Conservation (phyloP, 2,797 vertebrate genomes). For the Crocodylus rhombifer region DNA sequence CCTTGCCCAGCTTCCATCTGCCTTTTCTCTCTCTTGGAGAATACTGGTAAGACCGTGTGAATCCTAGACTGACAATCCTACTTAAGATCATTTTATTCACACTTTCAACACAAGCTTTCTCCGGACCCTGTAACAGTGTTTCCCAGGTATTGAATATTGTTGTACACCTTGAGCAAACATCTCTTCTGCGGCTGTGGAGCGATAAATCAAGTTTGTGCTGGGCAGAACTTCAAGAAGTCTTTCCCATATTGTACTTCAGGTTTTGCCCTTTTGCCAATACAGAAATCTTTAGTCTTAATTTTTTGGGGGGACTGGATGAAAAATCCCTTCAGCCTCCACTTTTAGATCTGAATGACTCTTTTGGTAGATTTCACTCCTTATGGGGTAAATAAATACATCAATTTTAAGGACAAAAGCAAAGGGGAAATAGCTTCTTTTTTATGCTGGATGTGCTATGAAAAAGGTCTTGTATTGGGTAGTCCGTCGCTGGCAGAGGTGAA, state of each 20-base stretch:
- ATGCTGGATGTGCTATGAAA: neutral
- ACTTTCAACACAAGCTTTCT: neutral
- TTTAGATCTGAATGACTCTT: neutral
- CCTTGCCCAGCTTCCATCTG: neutral
- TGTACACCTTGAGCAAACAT: neutral
- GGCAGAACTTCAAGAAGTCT: neutral
- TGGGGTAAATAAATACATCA: fast-evolving
- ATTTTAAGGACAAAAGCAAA: fast-evolving
- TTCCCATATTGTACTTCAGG: neutral
- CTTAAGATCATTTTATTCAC: neutral
- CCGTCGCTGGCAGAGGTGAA: neutral
- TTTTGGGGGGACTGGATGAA: neutral
- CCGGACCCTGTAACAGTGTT: neutral
- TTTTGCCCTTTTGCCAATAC: neutral
- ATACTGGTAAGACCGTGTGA: neutral
- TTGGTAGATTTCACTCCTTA: neutral
- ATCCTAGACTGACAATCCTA: neutral
- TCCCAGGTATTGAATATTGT: fast-evolving
- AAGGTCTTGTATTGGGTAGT: fast-evolving
- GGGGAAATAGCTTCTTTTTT: neutral
- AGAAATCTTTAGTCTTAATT: neutral
- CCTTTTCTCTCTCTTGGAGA: neutral
- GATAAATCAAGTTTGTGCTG: fast-evolving
- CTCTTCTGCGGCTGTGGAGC: fast-evolving
- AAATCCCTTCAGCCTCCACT: neutral